A percentile compares a stretch with the other conserved stretches of the same genome.
Evolutionary conservation across 2,888 invertebrate genomes (phyloP).

Genomic region (Chaetoderma sp.): DNA sequence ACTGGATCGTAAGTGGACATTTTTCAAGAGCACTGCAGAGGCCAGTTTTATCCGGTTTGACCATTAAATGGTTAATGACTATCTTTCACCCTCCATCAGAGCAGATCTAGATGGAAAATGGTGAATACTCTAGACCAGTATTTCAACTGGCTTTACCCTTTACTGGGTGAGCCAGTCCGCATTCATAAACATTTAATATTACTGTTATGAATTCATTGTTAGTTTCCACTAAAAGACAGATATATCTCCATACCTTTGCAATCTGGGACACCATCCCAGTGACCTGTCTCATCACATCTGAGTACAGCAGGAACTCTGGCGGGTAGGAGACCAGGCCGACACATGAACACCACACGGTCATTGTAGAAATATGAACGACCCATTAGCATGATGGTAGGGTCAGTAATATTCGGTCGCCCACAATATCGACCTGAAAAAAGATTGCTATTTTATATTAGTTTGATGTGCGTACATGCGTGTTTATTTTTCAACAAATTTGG

Average conservation of each 20-base stretch:
- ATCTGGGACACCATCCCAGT: conserved; percentile 71
- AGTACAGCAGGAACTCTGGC: conserved; percentile 45
- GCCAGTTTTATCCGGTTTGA: no score
- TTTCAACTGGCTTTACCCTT: no score
- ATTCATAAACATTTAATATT: no score
- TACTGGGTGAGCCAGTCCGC: no score
- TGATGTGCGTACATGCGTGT: not conserved
- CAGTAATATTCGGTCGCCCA: conserved; percentile 52
- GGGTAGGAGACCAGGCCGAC: conserved; percentile 57
- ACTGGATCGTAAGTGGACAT: no score
- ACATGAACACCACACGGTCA: conserved; percentile 53
- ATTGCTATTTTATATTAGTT: not conserved
- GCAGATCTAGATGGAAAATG: no score
- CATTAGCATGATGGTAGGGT: conserved; percentile 49
- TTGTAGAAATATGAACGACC: conserved; percentile 54
- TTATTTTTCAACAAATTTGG: no score
- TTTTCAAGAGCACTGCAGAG: no score
- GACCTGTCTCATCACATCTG: conserved; percentile 74
- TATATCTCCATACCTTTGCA: conserved; percentile 64
- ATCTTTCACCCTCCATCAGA: no score
- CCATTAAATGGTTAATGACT: no score
- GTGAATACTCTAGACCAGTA: no score
- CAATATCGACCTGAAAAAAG: conserved; percentile 51
- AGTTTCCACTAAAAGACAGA: no score
- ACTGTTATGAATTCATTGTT: not conserved